phyloP scores from a whole-genome alignment of 2,797 vertebrate genomes.

The Eleutherodactylus coqui region DNA sequence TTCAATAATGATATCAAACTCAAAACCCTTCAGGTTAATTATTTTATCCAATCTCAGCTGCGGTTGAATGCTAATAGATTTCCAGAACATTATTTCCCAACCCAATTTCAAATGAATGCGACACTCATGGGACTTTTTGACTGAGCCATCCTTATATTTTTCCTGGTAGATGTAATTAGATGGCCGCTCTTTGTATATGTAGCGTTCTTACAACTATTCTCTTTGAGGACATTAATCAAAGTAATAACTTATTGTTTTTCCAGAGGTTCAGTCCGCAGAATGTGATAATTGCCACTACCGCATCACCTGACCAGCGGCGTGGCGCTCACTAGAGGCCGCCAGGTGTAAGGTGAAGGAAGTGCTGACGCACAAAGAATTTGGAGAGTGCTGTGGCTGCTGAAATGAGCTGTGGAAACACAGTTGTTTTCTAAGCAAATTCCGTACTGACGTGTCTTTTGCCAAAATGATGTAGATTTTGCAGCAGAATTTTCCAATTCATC shows the following conservation, averaged over 20 bases:
- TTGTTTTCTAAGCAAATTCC: too few species aligned
- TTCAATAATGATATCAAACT: not conserved
- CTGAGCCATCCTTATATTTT: not conserved
- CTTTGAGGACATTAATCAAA: not conserved
- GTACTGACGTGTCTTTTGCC: too few species aligned
- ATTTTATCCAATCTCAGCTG: constrained; percentile 6
- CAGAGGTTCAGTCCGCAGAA: not conserved
- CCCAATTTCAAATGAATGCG: not conserved
- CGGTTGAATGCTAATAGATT: constrained; percentile 11
- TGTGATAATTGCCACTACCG: not conserved
- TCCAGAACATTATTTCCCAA: not conserved
- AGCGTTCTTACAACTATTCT: not conserved
- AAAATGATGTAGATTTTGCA: too few species aligned
- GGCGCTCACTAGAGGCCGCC: too few species aligned
- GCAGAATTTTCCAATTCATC: too few species aligned
- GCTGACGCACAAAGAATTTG: too few species aligned
- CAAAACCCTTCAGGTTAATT: not conserved
- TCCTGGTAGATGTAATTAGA: not conserved
- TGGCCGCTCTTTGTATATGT: not conserved
- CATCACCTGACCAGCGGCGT: too few species aligned
- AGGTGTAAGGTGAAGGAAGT: too few species aligned
- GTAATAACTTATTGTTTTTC: not conserved
- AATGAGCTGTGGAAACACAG: too few species aligned
- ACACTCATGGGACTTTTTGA: constrained; percentile 10
- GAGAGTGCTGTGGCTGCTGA: too few species aligned